Base-by-base conservation (phyloP, 1,140 invertebrate genomes). In the Hyles euphorbiae region DNA sequence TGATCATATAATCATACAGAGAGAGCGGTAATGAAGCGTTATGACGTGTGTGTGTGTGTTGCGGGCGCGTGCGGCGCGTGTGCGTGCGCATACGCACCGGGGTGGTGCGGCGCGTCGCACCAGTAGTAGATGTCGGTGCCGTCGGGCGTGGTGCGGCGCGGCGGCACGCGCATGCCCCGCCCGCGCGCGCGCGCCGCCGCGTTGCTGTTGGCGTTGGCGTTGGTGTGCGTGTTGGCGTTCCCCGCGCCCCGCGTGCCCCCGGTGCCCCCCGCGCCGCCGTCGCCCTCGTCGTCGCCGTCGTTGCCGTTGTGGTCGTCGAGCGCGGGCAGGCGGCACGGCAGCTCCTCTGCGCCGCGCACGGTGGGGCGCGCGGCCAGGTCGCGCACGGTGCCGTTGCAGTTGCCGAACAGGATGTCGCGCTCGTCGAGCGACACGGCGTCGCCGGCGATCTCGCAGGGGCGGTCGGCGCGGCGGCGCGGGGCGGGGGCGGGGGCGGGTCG, bases 71-170 rank as follows among this genome's bases (percentile, higher is more conserved):
- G 53, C 43, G 44, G 43, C 2, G 11, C 11, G 11, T 12, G 12
- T 32, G 11, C 40, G 36, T 45, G 53, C 44, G 22, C 8, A 9
- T 6, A n/a, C 45, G 8, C 34, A 56, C 54, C 54, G 44, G 22
- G 45, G 8, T 54, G 33, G 40, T 46, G 90, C 60, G 91, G 90
- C 72, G 93, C 73, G 86, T 96, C 94, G 89, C 94, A 96, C 94
- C 94, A 95, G 88, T 95, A 96, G 91, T 94, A 95, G 83, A 96
- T 94, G 68, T 93, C 92, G 34, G 94, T 96, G 66, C 94, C 94
- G 88, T 95, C 94, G 34, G 94, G 93, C 44, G 94, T 95, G 67
- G 93, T 91, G 44, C 94, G 91, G 71, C 93, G 93, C n/a, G 94
- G 94, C 47, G 94, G 93, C 65, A 76, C 66, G 53, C 53, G 63